phyloP scores from a whole-genome alignment of 1,140 invertebrate species.

The Drosophila nebulosa region DNA sequence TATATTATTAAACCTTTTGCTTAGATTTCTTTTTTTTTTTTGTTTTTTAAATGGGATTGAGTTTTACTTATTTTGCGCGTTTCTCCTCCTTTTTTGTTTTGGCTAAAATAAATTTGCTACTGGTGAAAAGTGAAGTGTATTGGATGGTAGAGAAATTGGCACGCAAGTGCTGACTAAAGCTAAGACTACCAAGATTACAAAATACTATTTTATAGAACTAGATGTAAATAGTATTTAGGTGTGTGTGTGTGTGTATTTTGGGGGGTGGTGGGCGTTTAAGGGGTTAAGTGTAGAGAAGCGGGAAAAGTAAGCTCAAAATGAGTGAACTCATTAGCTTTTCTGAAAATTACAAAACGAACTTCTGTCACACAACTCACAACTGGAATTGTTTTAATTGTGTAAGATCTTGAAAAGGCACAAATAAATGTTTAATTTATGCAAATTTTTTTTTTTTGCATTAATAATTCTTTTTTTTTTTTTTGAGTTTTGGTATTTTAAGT shows the following conservation, averaged over 20 bases:
- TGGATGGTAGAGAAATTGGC: constrained; percentile 8
- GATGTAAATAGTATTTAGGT: constrained; percentile 19
- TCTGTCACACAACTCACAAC: neutral
- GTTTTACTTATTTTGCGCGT: constrained; percentile 6
- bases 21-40: neutral
- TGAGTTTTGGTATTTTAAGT: neutral
- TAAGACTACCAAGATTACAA: constrained; percentile 22
- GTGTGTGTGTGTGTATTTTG: neutral
- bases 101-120: constrained; percentile 27
- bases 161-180: constrained; percentile 21
- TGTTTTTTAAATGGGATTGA: constrained; percentile 2
- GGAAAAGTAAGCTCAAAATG: too few species aligned
- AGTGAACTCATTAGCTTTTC: too few species aligned
- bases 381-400: neutral
- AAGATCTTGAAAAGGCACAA: neutral
- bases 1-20: neutral
- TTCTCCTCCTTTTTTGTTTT: constrained; percentile 12
- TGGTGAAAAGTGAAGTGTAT: neutral
- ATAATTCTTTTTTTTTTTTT: neutral
- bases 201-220: constrained; percentile 33
- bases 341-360: neutral
- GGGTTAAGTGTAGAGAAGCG: too few species aligned
- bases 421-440: neutral
- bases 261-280: neutral
- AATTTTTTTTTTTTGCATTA: neutral